A percentile compares a stretch with the other conserved stretches of the same genome.
Conservation (phyloP, 2,113 vertebrate species). For the Campylomormyrus numenius region DNA sequence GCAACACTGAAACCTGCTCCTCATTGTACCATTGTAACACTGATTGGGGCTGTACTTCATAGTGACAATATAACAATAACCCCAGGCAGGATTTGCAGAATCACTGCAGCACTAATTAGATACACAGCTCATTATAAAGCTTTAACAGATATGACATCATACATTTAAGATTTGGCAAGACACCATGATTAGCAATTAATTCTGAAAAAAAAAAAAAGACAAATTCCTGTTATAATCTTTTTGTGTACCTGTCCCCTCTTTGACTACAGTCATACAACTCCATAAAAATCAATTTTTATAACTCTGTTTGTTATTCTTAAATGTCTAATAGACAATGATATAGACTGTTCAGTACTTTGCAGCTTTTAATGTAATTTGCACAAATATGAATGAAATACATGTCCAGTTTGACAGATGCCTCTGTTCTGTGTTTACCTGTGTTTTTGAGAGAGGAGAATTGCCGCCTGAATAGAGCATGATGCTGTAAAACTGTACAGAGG, state of each 20-base stretch:
- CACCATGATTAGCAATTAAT: neutral
- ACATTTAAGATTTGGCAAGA: neutral
- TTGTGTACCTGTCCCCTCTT: neutral
- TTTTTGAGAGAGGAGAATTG: neutral
- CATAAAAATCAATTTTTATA: neutral
- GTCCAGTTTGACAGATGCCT: neutral
- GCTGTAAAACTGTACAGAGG: neutral
- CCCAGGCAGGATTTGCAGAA: neutral
- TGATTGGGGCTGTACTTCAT: neutral
- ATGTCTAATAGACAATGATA: neutral
- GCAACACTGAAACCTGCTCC: neutral
- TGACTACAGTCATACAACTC: neutral
- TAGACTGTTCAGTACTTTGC: neutral
- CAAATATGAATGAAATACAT: neutral
- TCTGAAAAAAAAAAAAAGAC: neutral
- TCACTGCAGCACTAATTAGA: neutral
- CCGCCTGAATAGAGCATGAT: neutral
- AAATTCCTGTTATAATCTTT: neutral
- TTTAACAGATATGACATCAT: neutral
- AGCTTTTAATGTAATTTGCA: neutral
- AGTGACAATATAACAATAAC: neutral
- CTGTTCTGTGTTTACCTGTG: neutral
- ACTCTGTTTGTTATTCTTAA: neutral
- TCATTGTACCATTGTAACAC: neutral
- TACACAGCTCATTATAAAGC: neutral